Conservation (phyloP, 2,888 invertebrate species). For the Penaeus monodon region DNA sequence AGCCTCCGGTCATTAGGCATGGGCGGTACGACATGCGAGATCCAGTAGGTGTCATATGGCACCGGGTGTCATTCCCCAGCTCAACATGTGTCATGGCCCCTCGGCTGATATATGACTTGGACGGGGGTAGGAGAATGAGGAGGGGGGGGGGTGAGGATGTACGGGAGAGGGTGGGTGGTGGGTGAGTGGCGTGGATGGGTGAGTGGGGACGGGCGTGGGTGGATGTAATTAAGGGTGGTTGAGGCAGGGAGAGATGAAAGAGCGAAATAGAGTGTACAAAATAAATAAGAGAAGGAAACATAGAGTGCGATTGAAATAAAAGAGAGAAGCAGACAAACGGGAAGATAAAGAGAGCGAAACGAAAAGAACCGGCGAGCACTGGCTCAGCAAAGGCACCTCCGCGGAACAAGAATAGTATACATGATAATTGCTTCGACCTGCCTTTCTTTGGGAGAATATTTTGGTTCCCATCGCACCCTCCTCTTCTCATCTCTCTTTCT, state of each 20-base stretch:
- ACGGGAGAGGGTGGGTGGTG: neutral
- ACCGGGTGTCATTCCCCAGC: too few species aligned
- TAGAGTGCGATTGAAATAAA: neutral
- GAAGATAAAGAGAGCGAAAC: neutral
- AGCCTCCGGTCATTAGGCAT: too few species aligned
- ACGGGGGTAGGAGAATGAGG: neutral
- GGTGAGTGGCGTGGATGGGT: neutral
- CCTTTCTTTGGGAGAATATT: neutral
- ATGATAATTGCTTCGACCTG: neutral
- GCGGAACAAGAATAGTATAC: neutral
- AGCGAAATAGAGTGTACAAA: neutral
- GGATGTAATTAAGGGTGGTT: too few species aligned
- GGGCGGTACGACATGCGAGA: too few species aligned
- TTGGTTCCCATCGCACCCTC: neutral
- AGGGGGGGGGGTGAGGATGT: neutral
- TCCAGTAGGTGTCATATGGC: too few species aligned
- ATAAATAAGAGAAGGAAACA: neutral
- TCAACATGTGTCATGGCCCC: too few species aligned
- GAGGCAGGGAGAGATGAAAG: too few species aligned
- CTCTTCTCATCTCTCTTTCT: constrained; percentile 4
- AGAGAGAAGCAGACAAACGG: neutral
- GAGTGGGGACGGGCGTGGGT: too few species aligned
- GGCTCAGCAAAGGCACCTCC: neutral
- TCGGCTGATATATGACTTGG: neutral
- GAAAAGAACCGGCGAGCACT: neutral